Evolutionary conservation across 2,797 vertebrate species (phyloP).

Genomic region (Aulostomus chinensis): DNA sequence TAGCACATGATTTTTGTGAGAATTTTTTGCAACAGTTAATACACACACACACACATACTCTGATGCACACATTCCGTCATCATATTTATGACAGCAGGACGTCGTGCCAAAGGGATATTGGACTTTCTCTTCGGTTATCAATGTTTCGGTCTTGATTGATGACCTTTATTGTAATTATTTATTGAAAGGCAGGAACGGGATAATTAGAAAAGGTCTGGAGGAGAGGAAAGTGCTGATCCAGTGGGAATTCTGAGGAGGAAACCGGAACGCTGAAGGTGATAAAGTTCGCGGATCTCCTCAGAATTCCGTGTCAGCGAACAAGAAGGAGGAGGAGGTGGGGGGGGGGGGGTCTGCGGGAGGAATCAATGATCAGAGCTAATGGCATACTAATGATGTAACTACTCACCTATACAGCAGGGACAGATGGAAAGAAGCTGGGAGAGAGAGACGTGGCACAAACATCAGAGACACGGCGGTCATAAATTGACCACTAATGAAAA

Average conservation of each 20-base stretch:
- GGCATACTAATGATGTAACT: constrained; percentile 77
- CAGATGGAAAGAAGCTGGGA: neutral
- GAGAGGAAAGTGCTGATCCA: constrained; percentile 76
- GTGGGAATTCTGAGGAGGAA: constrained; percentile 73
- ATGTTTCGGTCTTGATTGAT: constrained; percentile 83
- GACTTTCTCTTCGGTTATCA: constrained; percentile 80
- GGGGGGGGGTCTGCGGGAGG: constrained; percentile 43
- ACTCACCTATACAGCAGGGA: constrained; percentile 47
- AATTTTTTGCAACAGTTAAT: constrained; percentile 54
- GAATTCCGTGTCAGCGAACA: constrained; percentile 72
- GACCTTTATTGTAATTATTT: constrained; percentile 85
- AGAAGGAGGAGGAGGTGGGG: constrained; percentile 17
- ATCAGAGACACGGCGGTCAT: constrained; percentile 24
- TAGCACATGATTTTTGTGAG: constrained; percentile 70
- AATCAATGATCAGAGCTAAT: constrained; percentile 79
- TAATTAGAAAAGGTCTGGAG: constrained; percentile 81
- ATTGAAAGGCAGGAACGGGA: constrained; percentile 81
- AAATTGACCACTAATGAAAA: constrained; percentile 40
- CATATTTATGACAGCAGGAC: constrained; percentile 62
- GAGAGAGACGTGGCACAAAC: neutral
- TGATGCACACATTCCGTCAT: constrained; percentile 39
- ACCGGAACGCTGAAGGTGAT: constrained; percentile 74
- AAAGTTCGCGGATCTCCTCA: constrained; percentile 78
- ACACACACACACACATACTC: constrained; percentile 31
- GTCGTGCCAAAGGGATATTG: constrained; percentile 68